phyloP scores from a whole-genome alignment of 2,888 invertebrate genomes.

The Sepioteuthis lessoniana region DNA sequence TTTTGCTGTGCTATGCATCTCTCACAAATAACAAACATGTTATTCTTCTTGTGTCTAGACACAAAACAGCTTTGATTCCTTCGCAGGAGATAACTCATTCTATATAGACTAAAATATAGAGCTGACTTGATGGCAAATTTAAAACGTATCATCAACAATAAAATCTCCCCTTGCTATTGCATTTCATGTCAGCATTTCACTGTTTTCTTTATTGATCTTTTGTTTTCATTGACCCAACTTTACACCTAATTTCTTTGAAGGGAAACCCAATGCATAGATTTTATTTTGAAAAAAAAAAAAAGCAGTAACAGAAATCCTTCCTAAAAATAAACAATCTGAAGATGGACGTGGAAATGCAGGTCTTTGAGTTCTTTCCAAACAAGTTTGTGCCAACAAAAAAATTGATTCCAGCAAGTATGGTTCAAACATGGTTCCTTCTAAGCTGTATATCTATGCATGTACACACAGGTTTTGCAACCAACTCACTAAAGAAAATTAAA shows the following conservation, averaged over 20 bases:
- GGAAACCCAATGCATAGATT: not conserved
- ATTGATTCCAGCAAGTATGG: too few relatives aligned
- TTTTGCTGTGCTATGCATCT: not conserved
- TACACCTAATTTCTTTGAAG: not conserved
- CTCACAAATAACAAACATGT: not conserved
- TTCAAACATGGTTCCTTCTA: too few relatives aligned
- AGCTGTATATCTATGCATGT: too few relatives aligned
- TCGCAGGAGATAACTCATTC: not conserved
- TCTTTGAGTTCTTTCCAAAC: too few relatives aligned
- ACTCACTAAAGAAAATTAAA: too few relatives aligned
- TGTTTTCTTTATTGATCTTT: not conserved
- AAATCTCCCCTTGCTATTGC: not conserved
- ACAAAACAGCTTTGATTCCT: not conserved
- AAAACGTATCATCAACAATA: not conserved
- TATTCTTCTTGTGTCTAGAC: constrained; percentile 12
- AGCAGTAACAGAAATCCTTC: too few relatives aligned
- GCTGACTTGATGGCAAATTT: not conserved
- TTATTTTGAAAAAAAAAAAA: too few relatives aligned
- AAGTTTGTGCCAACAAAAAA: too few relatives aligned
- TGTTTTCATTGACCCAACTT: not conserved
- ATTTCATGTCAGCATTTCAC: not conserved
- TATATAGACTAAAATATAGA: not conserved
- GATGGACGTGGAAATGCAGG: too few relatives aligned
- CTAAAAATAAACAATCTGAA: too few relatives aligned
- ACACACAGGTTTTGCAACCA: too few relatives aligned